Evolutionary conservation across 2,888 invertebrate species (phyloP), one percentile per base, ranked within the genome.

Genomic region (Conus canariensis): DNA sequence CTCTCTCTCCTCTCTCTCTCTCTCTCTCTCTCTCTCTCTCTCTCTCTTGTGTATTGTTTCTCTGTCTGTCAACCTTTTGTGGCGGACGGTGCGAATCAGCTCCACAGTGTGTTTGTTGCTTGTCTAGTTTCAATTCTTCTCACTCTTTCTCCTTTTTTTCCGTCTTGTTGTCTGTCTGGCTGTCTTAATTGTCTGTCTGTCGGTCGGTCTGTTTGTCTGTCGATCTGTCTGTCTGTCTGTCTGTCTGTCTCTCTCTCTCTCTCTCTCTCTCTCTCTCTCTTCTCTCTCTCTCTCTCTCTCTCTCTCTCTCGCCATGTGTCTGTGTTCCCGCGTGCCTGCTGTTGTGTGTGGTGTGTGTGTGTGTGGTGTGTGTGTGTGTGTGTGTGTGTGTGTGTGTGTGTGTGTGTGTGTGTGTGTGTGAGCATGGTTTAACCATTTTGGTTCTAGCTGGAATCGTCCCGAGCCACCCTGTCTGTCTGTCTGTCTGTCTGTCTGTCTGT

Each of bases 361-460:
- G 70, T 74, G 70, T 74, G 70, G 70, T 74, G 70, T 74, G 70
- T 74, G 70, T 74, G n/a, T 74, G 70, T 12, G n/a, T 12, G 70
- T 12, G 70, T 12, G 70, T 74, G 70, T 12, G 70, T 12, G n/a
- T 5, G n/a, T 74, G 70, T 74, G n/a, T 74, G 70, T 10, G 16
- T 45, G 45, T 45, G 45, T 45, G 45, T 45, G 45, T 45, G 45
- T 45, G 45, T 45, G 45, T 45, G 45, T 45, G 45, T 45, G 45
- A 45, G 45, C 45, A 45, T 45, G 45, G 45, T 45, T 1, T 3
- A 45, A 45, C 45, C 45, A 45, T 45, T 45, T 45, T 1, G 45
- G 45, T 45, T 45, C 45, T 45, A 45, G 45, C 45, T 45, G 45
- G 45, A 45, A 45, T 45, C 45, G 2, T 45, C 45, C 45, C 45